A percentile compares a stretch with the other conserved stretches of the same genome.
These are phyloP conservation scores for Acanthococcus lagerstroemiae DNA, from an alignment of 2,888 invertebrate species.

Conservation along the genomic window DNA sequence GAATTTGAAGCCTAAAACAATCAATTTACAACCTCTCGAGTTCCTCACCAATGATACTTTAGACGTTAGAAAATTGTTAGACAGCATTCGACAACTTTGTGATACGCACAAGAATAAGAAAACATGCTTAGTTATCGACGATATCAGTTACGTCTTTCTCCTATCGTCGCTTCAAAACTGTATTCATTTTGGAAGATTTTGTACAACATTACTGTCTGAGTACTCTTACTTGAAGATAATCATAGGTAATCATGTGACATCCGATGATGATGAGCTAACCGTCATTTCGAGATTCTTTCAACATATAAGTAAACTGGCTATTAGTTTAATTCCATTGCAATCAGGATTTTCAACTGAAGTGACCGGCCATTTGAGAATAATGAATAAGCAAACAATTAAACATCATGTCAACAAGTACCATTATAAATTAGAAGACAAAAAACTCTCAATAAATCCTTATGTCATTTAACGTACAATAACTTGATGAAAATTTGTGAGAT, in stretches of 20 bases:
- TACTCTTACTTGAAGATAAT: constrained; percentile 6
- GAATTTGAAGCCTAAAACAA: constrained; percentile 2
- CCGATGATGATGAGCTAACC: constrained; percentile 5
- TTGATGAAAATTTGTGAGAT: background rate
- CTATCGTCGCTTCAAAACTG: constrained; percentile 12
- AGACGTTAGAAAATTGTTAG: background rate
- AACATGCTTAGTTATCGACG: constrained; percentile 18
- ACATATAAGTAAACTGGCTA: constrained; percentile 1
- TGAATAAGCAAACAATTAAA: background rate
- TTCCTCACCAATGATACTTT: background rate
- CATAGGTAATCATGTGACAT: constrained; percentile 1
- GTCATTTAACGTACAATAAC: constrained; percentile 1
- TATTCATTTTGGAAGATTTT: constrained; percentile 8
- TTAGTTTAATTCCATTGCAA: constrained; percentile 9
- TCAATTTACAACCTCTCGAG: background rate
- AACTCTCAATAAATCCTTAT: constrained; percentile 13
- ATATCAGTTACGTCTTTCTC: constrained; percentile 19
- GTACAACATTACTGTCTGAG: background rate
- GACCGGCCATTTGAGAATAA: constrained; percentile 22
- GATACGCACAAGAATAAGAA: background rate
- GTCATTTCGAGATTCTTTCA: constrained; percentile 6
- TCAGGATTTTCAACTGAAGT: constrained; percentile 26
- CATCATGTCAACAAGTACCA: constrained; percentile 1
- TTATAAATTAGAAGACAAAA: constrained; percentile 11
- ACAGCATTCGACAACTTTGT: background rate